Conservation (phyloP, 2,888 invertebrate species). For the Rotaria sp. region DNA sequence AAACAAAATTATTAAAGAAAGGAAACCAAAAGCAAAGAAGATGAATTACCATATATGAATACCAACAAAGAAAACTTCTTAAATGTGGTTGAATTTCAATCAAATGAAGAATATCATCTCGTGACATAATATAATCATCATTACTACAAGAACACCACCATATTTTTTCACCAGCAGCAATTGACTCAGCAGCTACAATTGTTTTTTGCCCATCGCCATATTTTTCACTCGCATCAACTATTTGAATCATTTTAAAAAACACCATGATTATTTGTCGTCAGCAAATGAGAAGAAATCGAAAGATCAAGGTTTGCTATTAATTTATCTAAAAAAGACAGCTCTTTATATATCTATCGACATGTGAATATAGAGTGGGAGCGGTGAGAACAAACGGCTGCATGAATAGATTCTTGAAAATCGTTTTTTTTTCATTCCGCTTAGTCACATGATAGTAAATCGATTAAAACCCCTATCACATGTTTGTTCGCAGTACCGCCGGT, state of each 20-base stretch:
- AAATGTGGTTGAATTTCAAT: neutral
- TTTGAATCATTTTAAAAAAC: conserved; percentile 27
- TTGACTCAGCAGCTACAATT: neutral
- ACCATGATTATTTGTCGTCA: conserved; percentile 15
- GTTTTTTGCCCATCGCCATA: conserved; percentile 20
- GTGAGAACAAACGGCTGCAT: neutral
- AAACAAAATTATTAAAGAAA: neutral
- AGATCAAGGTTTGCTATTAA: neutral
- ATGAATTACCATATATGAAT: conserved; percentile 18
- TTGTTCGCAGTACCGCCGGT: no score
- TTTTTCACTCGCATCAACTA: conserved; percentile 17
- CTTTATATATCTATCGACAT: neutral
- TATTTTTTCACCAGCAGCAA: conserved; percentile 26
- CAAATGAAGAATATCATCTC: conserved; percentile 12
- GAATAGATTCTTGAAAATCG: neutral
- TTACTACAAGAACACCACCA: conserved; percentile 32
- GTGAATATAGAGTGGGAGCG: neutral
- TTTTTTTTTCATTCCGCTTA: no score
- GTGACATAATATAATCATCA: neutral
- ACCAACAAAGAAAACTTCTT: conserved; percentile 24
- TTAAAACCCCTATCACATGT: no score
- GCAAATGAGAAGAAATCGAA: neutral
- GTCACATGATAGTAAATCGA: no score
- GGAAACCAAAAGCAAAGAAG: neutral
- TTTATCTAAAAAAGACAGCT: neutral